Evolutionary conservation across 1,140 invertebrate genomes (phyloP).

Genomic region (Meteorus sp.): DNA sequence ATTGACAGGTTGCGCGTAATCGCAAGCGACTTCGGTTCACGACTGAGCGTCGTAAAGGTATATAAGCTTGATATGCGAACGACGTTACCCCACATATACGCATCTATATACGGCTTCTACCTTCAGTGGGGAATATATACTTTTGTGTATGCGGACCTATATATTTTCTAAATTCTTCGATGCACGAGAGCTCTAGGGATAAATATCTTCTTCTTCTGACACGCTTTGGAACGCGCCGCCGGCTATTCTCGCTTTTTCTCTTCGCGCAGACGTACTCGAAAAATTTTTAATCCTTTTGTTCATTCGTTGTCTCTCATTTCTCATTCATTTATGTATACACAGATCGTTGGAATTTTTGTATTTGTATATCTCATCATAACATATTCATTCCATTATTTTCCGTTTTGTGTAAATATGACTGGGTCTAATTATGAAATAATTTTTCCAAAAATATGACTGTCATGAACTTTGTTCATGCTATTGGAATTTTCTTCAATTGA

Average conservation of each 20-base stretch:
- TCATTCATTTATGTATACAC: too few species aligned
- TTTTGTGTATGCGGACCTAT: conserved; percentile 17
- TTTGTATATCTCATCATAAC: too few species aligned
- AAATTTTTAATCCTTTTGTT: background rate
- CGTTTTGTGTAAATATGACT: too few species aligned
- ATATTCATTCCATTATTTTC: too few species aligned
- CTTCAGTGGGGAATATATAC: conserved; percentile 47
- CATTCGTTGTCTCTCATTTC: too few species aligned
- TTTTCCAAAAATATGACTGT: too few species aligned
- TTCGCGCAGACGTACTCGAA: background rate
- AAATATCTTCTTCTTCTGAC: conserved; percentile 2
- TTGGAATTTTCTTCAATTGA: too few species aligned
- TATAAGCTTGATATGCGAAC: conserved; percentile 42
- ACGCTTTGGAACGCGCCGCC: background rate
- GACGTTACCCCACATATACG: conserved; percentile 52
- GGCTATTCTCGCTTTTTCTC: background rate
- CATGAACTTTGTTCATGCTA: too few species aligned
- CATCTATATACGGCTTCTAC: conserved; percentile 48
- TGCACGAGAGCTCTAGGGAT: background rate
- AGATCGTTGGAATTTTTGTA: too few species aligned
- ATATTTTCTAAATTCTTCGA: conserved; percentile 20
- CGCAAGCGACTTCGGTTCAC: conserved; percentile 40
- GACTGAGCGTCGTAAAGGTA: conserved; percentile 43
- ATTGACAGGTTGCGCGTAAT: conserved; percentile 34
- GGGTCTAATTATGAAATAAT: too few species aligned